These are phyloP conservation scores for Brachypteracias leptosomus DNA, from an alignment of 2,113 vertebrate species.

Conservation along the genomic window DNA sequence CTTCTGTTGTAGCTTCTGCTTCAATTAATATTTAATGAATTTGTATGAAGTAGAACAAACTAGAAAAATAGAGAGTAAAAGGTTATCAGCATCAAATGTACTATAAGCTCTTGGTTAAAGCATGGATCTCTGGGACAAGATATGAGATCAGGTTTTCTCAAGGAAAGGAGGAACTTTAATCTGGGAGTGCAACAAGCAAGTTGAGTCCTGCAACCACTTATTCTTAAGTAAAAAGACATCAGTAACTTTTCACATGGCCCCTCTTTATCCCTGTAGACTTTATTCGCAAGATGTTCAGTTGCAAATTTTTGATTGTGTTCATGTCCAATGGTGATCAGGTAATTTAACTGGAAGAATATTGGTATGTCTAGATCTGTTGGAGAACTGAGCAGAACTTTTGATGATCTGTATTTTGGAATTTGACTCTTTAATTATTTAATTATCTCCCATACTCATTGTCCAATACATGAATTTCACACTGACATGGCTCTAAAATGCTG, in stretches of 20 bases:
- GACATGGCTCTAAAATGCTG: background rate
- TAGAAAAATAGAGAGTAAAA: background rate
- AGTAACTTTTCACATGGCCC: background rate
- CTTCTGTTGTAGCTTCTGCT: background rate
- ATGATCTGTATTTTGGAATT: background rate
- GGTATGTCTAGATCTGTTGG: background rate
- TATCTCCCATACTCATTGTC: background rate
- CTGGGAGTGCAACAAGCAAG: background rate
- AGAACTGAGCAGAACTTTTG: background rate
- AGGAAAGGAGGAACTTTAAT: background rate
- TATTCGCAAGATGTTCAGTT: background rate
- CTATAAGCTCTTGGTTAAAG: background rate
- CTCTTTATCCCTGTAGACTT: background rate
- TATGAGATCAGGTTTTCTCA: background rate
- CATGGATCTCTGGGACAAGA: background rate
- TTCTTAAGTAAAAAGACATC: background rate
- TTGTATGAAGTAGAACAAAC: background rate
- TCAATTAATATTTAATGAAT: background rate
- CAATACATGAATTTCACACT: background rate
- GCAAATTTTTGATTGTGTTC: background rate
- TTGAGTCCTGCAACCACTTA: background rate
- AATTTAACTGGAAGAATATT: background rate
- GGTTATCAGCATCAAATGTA: background rate
- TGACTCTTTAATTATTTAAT: background rate
- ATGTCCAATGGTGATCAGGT: background rate